Conservation (phyloP, 1,140 invertebrate species). For the Drosophila dunni region DNA sequence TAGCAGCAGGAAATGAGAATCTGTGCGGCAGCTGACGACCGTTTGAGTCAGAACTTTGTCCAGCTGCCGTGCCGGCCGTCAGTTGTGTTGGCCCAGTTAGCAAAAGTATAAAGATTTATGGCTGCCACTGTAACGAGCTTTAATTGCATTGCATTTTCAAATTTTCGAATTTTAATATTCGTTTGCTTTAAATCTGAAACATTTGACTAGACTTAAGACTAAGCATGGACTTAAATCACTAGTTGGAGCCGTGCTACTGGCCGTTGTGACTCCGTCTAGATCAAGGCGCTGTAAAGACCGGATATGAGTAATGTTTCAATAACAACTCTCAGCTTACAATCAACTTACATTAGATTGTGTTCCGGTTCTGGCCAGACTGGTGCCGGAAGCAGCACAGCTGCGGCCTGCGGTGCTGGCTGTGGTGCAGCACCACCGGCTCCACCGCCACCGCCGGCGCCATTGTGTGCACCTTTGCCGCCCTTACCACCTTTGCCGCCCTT, state of each 20-base stretch:
- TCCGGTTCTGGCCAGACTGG: slow-evolving; percentile 64
- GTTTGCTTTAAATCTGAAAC: slow-evolving; percentile 61
- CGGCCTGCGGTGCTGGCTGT: slow-evolving; percentile 24
- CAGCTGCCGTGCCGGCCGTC: slow-evolving; percentile 19
- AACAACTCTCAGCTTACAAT: neutral
- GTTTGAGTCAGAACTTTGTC: slow-evolving; percentile 34
- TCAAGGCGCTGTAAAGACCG: slow-evolving; percentile 35
- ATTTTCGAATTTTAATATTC: slow-evolving; percentile 77
- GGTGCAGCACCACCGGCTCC: slow-evolving; percentile 82
- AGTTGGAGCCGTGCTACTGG: neutral
- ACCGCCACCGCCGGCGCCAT: slow-evolving; percentile 76
- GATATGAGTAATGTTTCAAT: neutral
- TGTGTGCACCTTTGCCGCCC: slow-evolving; percentile 77
- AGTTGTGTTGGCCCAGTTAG: slow-evolving; percentile 32
- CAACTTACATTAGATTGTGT: slow-evolving; percentile 54
- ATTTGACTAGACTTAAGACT: slow-evolving; percentile 67
- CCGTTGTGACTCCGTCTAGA: neutral
- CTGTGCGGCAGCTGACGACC: slow-evolving; percentile 16
- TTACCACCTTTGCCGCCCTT: slow-evolving; percentile 78
- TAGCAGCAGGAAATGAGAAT: slow-evolving; percentile 24
- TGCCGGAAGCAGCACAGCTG: slow-evolving; percentile 46
- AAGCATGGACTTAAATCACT: slow-evolving; percentile 31
- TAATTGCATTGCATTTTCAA: slow-evolving; percentile 24
- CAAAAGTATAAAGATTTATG: slow-evolving; percentile 37
- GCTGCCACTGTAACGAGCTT: slow-evolving; percentile 26